These are phyloP conservation scores for Podargus strigoides DNA, from an alignment of 2,797 vertebrate genomes.

Conservation along the genomic window DNA sequence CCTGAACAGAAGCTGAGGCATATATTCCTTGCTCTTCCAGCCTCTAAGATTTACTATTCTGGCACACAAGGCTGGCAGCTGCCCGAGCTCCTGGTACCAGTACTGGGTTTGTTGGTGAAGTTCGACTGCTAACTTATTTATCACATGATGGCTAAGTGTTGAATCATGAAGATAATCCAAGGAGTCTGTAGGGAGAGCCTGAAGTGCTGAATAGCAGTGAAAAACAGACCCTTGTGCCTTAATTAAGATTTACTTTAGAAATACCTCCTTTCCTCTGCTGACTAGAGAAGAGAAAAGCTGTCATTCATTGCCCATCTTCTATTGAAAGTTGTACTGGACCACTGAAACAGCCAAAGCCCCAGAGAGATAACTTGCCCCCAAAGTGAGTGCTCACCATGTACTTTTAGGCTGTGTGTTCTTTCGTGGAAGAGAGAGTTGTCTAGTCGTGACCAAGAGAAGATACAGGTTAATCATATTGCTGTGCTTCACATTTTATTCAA, in stretches of 20 bases:
- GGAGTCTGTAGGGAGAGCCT: background rate
- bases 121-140: background rate
- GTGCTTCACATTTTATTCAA: background rate
- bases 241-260: background rate
- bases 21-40: background rate
- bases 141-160: fast-evolving
- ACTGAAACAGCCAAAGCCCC: background rate
- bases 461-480: background rate
- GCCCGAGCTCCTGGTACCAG: background rate
- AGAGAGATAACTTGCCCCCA: background rate
- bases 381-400: fast-evolving
- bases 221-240: background rate
- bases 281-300: background rate
- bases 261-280: background rate
- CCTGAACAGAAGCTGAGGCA: background rate
- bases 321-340: background rate
- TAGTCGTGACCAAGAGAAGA: background rate
- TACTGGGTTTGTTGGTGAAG: background rate
- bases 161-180: background rate
- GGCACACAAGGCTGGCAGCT: background rate
- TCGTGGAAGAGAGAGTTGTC: background rate
- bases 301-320: background rate
- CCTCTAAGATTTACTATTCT: background rate
- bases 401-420: background rate
- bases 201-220: background rate